These are phyloP conservation scores for Bagarius yarrelli DNA, from an alignment of 2,113 vertebrate genomes.

Conservation along the genomic window DNA sequence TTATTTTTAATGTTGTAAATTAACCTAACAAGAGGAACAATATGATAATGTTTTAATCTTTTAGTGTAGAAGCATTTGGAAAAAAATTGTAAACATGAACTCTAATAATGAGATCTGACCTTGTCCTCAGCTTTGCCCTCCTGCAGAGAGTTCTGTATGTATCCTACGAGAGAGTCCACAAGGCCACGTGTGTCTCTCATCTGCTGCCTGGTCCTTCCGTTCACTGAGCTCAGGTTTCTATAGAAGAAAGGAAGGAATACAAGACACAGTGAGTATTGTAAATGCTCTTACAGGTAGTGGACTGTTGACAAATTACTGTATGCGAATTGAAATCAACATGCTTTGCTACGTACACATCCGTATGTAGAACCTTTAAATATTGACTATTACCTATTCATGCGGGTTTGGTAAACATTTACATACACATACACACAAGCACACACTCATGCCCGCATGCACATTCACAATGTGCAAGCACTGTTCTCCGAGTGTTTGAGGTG, in stretches of 20 bases:
- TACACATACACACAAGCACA: not conserved
- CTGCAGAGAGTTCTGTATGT: slow-evolving; percentile 80
- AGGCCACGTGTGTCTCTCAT: slow-evolving; percentile 88
- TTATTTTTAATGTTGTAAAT: not conserved
- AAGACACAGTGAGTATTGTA: not conserved
- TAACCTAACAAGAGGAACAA: too few relatives aligned
- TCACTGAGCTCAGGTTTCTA: slow-evolving; percentile 94
- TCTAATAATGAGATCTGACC: slow-evolving; percentile 66
- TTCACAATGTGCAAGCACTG: not conserved
- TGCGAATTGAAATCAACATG: not conserved
- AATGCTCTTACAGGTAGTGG: slow-evolving; percentile 1
- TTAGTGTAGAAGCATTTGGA: too few relatives aligned
- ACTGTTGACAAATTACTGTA: not conserved
- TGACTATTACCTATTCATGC: not conserved
- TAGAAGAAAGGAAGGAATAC: not conserved
- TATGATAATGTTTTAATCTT: too few relatives aligned
- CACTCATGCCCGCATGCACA: not conserved
- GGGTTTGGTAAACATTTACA: not conserved
- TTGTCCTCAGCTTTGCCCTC: slow-evolving; percentile 84
- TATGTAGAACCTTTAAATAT: not conserved
- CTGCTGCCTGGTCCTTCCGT: slow-evolving; percentile 86
- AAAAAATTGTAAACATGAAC: too few relatives aligned
- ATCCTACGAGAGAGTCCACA: slow-evolving; percentile 87
- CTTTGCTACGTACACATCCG: not conserved
- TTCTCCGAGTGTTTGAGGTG: not conserved